These are phyloP conservation scores for Aulostomus chinensis DNA, from an alignment of 2,797 vertebrate genomes.

Conservation along the genomic window DNA sequence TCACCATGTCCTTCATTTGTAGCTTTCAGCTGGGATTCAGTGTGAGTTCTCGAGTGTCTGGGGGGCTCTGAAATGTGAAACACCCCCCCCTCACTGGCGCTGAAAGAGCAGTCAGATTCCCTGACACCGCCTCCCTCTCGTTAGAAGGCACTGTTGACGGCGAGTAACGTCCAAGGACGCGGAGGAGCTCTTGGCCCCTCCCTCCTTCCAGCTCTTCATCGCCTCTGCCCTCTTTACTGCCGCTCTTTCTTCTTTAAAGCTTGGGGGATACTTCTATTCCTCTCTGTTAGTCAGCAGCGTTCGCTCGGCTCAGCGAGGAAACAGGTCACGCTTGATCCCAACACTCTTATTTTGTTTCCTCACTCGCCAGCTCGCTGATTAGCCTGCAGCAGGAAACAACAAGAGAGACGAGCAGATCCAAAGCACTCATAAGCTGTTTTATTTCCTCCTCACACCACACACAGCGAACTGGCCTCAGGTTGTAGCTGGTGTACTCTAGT, in stretches of 20 bases:
- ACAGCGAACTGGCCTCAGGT: background rate
- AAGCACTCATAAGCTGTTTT: slow-evolving; percentile 1
- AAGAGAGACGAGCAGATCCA: slow-evolving; percentile 8
- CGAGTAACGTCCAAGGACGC: slow-evolving; percentile 27
- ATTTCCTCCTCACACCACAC: background rate
- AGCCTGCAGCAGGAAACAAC: slow-evolving; percentile 6
- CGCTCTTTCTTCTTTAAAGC: slow-evolving; percentile 14
- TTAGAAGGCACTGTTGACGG: slow-evolving; percentile 19
- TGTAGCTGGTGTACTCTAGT: too few species aligned
- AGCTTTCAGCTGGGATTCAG: slow-evolving; percentile 1
- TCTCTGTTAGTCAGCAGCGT: slow-evolving; percentile 21
- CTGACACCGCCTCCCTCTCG: background rate
- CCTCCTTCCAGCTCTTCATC: background rate
- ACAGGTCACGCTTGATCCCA: slow-evolving; percentile 19
- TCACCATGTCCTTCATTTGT: slow-evolving; percentile 13
- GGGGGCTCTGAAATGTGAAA: slow-evolving; percentile 22
- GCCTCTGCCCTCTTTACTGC: background rate
- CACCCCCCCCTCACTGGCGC: background rate
- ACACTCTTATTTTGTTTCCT: slow-evolving; percentile 23
- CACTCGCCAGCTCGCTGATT: slow-evolving; percentile 17
- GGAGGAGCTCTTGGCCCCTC: background rate
- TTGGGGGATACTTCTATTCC: slow-evolving; percentile 13
- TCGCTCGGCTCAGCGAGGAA: slow-evolving; percentile 16
- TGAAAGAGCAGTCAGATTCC: background rate
- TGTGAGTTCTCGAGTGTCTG: too few species aligned